Evolutionary conservation across 2,113 vertebrate species (phyloP).

Genomic region (Psophia crepitans): DNA sequence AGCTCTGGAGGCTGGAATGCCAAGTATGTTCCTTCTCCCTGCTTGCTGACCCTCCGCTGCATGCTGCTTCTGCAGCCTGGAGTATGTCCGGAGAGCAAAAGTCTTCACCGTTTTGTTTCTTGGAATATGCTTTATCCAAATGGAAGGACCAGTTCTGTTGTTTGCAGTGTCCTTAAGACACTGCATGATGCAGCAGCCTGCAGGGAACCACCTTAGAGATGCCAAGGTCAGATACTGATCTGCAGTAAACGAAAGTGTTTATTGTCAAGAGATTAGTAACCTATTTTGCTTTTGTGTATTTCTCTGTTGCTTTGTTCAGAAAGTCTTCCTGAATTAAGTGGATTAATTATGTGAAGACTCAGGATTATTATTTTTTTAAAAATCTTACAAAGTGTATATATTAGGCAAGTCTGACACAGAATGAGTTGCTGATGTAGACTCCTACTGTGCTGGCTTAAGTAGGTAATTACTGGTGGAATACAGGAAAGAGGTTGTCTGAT

Average conservation of each 20-base stretch:
- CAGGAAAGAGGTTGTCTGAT: neutral
- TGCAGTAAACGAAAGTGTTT: neutral
- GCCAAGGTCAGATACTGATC: neutral
- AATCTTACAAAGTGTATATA: neutral
- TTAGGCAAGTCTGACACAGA: neutral
- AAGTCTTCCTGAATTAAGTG: neutral
- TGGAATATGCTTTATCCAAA: neutral
- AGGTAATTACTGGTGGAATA: neutral
- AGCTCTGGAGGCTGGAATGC: slow-evolving; percentile 45
- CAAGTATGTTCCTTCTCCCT: slow-evolving; percentile 10
- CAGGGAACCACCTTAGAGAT: neutral
- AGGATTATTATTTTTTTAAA: neutral
- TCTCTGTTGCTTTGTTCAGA: neutral
- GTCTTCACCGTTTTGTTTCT: neutral
- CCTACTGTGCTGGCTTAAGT: neutral
- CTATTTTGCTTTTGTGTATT: neutral
- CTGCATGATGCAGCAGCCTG: neutral
- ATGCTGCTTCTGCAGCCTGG: neutral
- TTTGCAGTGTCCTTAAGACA: neutral
- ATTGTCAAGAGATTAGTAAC: neutral
- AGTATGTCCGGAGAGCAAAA: neutral
- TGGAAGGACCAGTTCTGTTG: neutral
- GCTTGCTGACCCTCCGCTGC: neutral
- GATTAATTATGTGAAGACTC: neutral
- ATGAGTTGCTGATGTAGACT: neutral